Evolutionary conservation across 2,113 vertebrate species (phyloP), one percentile per base, ranked within the genome.

Genomic region (Asarcornis scutulata): DNA sequence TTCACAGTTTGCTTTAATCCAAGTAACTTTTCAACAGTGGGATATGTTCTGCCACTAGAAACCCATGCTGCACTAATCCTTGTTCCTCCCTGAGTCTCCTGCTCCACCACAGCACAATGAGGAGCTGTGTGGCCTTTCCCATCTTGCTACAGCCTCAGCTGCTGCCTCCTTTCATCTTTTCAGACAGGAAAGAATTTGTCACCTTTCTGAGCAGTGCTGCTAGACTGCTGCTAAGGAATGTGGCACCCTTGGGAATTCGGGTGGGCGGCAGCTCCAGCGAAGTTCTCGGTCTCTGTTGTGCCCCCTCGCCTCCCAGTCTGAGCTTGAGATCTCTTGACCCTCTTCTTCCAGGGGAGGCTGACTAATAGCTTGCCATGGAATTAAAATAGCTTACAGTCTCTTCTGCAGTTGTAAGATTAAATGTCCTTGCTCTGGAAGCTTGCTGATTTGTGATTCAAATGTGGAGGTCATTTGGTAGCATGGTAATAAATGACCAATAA

Each of bases 151-250:
- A 69, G 34, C 4, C 2, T 60, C 88, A 76, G 62, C 75, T 88
- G 68, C 53, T 81, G 13, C 64, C 8, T 13, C 64, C 32, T 88
- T 60, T 82, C 26, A n/a, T 26, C 7, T 62, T 83, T 85, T 87
- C 53, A 76, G 77, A 72, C 74, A 85, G 48, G 58, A 79, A 73
- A 86, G 29, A 84, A 85, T 89, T 89, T 92, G 52, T 86, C 66
- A 73, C 32, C 31, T 82, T 89, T 79, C 26, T 73, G 32, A 82
- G 48, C 56, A 83, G 31, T 56, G 34, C 66, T 88, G 78, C 32
- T 83, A 66, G 22, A 12, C 59, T 58, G 40, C 40, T 46, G 50
- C 6, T 56, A 82, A 91, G 81, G 78, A 87, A 85, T 50, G 16
- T n/a, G 55, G 63, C 32, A 44, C 13, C 44, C 59, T 69, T 62